Conservation (phyloP, 2,113 vertebrate genomes). For the Hippocampus barbouri region DNA sequence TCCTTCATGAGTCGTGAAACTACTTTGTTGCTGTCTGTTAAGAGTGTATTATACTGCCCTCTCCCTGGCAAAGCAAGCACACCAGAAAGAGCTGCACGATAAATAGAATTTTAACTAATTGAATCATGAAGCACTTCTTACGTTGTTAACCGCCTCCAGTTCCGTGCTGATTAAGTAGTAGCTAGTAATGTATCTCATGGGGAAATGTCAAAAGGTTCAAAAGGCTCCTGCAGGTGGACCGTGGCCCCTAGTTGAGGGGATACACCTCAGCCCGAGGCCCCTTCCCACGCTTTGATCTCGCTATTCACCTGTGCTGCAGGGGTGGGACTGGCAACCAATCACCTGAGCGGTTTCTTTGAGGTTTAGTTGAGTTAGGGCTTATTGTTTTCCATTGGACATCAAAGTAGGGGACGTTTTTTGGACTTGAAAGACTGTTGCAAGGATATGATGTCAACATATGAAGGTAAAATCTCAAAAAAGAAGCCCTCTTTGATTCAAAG, state of each 20-base stretch:
- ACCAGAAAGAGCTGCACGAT: no score
- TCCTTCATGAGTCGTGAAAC: no score
- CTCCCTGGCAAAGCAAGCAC: no score
- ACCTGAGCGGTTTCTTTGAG: constrained; percentile 16
- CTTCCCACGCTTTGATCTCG: constrained; percentile 54
- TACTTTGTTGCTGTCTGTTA: no score
- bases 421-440: background rate
- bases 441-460: no score
- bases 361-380: background rate
- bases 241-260: background rate
- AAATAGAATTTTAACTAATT: no score
- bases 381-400: background rate
- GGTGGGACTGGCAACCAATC: constrained; percentile 20
- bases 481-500: background rate
- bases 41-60: no score
- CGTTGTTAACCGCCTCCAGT: no score
- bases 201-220: background rate
- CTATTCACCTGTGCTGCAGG: constrained; percentile 50
- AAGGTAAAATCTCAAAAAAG: background rate
- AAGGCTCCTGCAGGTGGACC: background rate
- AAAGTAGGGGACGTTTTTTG: background rate
- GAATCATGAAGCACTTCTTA: no score
- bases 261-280: constrained; percentile 10
- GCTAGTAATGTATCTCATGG: background rate
- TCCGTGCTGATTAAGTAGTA: background rate